Conservation (phyloP, 2,113 vertebrate genomes). For the Meles meles region DNA sequence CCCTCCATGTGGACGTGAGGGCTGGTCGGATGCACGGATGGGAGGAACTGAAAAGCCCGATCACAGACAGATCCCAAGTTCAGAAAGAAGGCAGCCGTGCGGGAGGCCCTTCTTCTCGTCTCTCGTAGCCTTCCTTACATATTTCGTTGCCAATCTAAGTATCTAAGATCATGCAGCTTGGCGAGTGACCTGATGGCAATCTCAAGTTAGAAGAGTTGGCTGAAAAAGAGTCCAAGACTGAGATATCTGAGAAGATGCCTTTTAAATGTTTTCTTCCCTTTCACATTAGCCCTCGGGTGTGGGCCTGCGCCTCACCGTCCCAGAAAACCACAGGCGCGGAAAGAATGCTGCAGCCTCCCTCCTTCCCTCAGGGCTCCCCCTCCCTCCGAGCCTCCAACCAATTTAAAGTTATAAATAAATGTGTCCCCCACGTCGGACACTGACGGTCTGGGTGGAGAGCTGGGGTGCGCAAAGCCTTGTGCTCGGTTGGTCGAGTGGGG, state of each 20-base stretch:
- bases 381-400: background rate
- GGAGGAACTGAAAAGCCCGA: background rate
- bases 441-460: background rate
- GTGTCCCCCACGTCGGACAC: background rate
- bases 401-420: slow-evolving; percentile 40
- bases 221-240: background rate
- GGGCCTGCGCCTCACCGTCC: slow-evolving; percentile 18
- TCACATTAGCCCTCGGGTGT: slow-evolving; percentile 31
- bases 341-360: slow-evolving; percentile 61
- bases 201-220: background rate
- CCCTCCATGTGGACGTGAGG: background rate
- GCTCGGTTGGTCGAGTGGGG: background rate
- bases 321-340: slow-evolving; percentile 65
- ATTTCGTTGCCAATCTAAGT: background rate
- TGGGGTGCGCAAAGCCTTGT: background rate
- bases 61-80: background rate
- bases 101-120: background rate
- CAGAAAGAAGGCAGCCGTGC: background rate
- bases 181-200: background rate
- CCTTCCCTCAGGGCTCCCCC: background rate
- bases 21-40: background rate
- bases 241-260: slow-evolving; percentile 42
- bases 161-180: background rate
- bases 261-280: slow-evolving; percentile 1
- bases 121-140: background rate